Conservation (phyloP, 2,888 invertebrate genomes). For the Salticus scenicus region DNA sequence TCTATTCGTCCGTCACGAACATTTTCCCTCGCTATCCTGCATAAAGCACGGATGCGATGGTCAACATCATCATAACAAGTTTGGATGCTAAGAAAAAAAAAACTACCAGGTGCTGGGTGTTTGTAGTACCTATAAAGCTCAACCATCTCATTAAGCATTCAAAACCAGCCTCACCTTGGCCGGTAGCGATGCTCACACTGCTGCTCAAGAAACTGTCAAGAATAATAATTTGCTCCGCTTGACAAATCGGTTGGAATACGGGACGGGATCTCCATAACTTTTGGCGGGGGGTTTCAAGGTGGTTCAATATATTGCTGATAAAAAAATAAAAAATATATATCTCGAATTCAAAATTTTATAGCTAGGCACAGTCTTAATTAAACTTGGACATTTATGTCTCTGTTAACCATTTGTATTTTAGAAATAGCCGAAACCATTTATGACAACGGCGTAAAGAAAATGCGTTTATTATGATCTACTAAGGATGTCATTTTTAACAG, state of each 20-base stretch:
- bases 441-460: no score
- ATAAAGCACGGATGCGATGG: not conserved
- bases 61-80: slow-evolving; percentile 1
- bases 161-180: slow-evolving; percentile 13
- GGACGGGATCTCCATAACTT: not conserved
- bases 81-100: not conserved
- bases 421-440: no score
- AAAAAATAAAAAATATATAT: no score
- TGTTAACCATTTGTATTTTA: no score
- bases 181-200: not conserved
- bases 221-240: slow-evolving; percentile 11
- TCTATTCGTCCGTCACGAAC: not conserved
- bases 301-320: no score
- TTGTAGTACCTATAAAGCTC: slow-evolving; percentile 3
- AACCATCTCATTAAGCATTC: slow-evolving; percentile 10
- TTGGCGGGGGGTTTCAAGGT: not conserved
- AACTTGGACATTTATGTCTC: no score
- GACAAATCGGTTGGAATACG: no score
- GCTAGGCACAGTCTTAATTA: no score
- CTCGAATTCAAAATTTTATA: no score
- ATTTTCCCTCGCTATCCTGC: not conserved
- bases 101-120: slow-evolving; percentile 3
- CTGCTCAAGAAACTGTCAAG: not conserved
- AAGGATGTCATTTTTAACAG: no score
- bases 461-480: no score